Evolutionary conservation across 2,797 vertebrate species (phyloP).

Genomic region (Crocodylus rhombifer): DNA sequence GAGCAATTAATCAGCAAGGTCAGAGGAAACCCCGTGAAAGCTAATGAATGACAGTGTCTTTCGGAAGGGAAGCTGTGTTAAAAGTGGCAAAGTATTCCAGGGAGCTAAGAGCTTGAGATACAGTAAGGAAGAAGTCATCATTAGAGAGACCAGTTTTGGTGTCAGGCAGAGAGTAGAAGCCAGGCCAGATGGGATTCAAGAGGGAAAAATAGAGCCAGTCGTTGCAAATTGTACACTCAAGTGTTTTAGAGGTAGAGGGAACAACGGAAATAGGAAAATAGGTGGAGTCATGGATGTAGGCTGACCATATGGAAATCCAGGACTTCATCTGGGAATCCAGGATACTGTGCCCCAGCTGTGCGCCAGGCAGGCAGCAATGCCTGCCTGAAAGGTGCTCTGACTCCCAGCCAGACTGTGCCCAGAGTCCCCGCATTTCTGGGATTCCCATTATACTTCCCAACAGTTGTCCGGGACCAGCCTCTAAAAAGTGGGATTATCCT

Average conservation of each 20-base stretch:
- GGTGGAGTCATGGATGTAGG: neutral
- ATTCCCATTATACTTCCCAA: too few relatives aligned
- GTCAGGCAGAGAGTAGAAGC: slow-evolving; percentile 37
- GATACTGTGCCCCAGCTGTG: too few relatives aligned
- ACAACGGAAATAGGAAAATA: slow-evolving; percentile 15
- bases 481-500: too few relatives aligned
- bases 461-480: too few relatives aligned
- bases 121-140: neutral
- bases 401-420: too few relatives aligned
- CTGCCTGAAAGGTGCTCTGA: too few relatives aligned
- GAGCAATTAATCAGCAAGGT: neutral
- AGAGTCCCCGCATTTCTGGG: too few relatives aligned
- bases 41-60: neutral
- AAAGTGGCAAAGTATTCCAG: neutral
- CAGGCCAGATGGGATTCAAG: neutral
- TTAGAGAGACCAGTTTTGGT: slow-evolving; percentile 5
- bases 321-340: too few relatives aligned
- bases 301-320: too few relatives aligned
- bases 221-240: slow-evolving; percentile 29
- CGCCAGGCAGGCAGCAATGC: too few relatives aligned
- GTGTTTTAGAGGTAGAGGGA: slow-evolving; percentile 19
- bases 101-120: neutral
- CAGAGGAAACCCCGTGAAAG: slow-evolving; percentile 1
- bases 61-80: neutral
- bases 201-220: slow-evolving; percentile 17